phyloP scores from a whole-genome alignment of 2,888 invertebrate genomes.

The Scaptomyza reducta region DNA sequence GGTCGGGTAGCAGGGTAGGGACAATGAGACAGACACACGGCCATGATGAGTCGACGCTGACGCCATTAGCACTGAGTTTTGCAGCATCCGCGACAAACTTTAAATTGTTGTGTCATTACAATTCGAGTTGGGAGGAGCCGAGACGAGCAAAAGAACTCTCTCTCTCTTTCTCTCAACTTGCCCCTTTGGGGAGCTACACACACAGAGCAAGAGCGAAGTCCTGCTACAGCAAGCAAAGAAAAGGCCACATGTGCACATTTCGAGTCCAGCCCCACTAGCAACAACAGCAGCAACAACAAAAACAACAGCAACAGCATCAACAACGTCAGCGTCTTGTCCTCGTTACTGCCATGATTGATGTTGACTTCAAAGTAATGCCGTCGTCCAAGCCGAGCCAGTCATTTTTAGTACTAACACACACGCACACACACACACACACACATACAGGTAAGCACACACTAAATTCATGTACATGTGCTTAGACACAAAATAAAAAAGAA shows the following conservation, averaged over 20 bases:
- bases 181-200: not conserved
- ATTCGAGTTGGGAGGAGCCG: slow-evolving; percentile 57
- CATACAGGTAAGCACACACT: slow-evolving; percentile 16
- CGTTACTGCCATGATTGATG: slow-evolving; percentile 72
- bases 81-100: slow-evolving; percentile 79
- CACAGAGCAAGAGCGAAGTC: slow-evolving; percentile 3
- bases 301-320: slow-evolving; percentile 7
- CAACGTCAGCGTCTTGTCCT: slow-evolving; percentile 57
- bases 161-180: slow-evolving; percentile 6
- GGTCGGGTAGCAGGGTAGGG: not conserved
- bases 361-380: slow-evolving; percentile 77
- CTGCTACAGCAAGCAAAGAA: slow-evolving; percentile 42
- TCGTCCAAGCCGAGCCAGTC: slow-evolving; percentile 48
- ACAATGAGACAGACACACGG: slow-evolving; percentile 23
- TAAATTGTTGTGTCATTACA: slow-evolving; percentile 80
- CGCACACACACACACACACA: not conserved
- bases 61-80: slow-evolving; percentile 79
- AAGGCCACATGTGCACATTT: slow-evolving; percentile 59
- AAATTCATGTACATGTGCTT: slow-evolving; percentile 28
- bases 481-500: not conserved
- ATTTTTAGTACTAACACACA: slow-evolving; percentile 35
- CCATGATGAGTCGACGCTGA: slow-evolving; percentile 73
- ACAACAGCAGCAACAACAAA: slow-evolving; percentile 18
- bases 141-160: slow-evolving; percentile 4
- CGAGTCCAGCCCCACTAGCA: slow-evolving; percentile 29